Evolutionary conservation across 1,140 invertebrate genomes (phyloP), one percentile per base, ranked within the genome.

Genomic region (Steinernema khuongi): DNA sequence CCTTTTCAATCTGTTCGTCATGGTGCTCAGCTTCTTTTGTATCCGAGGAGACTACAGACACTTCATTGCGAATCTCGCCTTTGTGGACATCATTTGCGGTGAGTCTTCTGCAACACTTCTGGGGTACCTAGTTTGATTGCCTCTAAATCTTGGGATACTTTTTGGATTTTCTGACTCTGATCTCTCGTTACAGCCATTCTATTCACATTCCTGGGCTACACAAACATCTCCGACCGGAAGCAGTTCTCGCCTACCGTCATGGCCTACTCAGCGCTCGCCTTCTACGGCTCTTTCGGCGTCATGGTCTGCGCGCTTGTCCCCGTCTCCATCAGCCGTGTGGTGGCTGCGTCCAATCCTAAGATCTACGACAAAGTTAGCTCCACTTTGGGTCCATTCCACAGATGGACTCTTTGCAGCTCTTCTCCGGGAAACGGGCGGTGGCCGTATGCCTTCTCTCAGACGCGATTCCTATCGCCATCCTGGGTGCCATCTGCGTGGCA

Each of bases 251-350:
- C 36, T 28, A 68, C 71, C 18, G 69, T 82, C n/a, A 72, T 82
- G 70, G 69, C 74, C 36, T 80, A 80, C 43, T 77, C 77, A 36
- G 81, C 80, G n/a, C 71, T 81, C 30, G 78, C 81, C 14, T 81
- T 82, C 66, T 81, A 81, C 70, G 80, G 80, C 26, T 80, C 78
- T 14, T 81, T 81, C 72, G 80, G 80, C 1, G 72, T 81, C 17
- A 79, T 81, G 76, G 77, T 81, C 17, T 81, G 78, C 31, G 80
- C 80, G 7, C 68, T 81, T 17, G 79, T 81, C 2, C 80, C 80
- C 1, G 76, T 81, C 30, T 81, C 80, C 14, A 50, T 81, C 18
- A 79, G 73, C 43, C 69, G 80, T 67, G 74, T 82, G 19, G 72
- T 81, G 1, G 80, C 80, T 17, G 73, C 81, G 1, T 77, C 81